These are phyloP conservation scores for Tiliacea aurago DNA, from an alignment of 2,888 invertebrate species.

Conservation along the genomic window DNA sequence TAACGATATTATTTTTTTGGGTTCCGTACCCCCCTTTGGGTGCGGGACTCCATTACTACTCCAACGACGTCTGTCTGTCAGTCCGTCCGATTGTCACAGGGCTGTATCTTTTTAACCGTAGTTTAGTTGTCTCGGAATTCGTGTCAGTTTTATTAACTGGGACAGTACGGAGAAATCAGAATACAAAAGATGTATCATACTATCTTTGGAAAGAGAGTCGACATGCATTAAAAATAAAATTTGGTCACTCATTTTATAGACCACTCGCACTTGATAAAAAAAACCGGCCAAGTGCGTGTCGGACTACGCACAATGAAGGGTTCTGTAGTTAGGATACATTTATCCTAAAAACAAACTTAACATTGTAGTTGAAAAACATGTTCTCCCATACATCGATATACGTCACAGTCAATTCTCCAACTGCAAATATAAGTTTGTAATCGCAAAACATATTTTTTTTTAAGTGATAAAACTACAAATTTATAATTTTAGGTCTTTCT, in stretches of 20 bases:
- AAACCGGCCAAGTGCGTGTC: too few species aligned
- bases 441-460: too few species aligned
- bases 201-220: background rate
- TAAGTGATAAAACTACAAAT: too few species aligned
- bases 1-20: background rate
- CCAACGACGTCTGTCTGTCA: background rate
- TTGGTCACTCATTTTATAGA: background rate
- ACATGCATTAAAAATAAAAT: background rate
- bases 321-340: too few species aligned
- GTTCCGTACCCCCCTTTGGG: background rate
- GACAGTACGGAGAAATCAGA: background rate
- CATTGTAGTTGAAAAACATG: too few species aligned
- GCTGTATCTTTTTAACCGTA: background rate
- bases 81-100: background rate
- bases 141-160: background rate
- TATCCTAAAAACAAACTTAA: too few species aligned
- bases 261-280: background rate
- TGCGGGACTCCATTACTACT: background rate
- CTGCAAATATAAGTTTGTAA: too few species aligned
- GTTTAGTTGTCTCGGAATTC: too few species aligned
- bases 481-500: too few species aligned
- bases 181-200: background rate
- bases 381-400: too few species aligned
- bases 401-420: too few species aligned
- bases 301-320: too few species aligned